These are phyloP conservation scores for Remorina albescens DNA, from an alignment of 2,797 vertebrate species.

Conservation along the genomic window DNA sequence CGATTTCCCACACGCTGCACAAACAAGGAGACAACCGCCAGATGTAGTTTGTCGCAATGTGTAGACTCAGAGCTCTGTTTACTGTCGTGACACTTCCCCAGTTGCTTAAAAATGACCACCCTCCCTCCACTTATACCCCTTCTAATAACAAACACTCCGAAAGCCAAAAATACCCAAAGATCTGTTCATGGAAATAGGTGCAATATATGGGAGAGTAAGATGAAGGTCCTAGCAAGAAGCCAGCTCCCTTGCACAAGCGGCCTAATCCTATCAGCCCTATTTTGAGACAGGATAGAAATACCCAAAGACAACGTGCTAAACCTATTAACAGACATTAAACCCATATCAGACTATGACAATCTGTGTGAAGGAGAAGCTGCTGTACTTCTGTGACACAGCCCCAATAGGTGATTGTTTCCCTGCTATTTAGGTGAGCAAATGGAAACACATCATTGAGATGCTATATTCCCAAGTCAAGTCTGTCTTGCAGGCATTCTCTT, in stretches of 20 bases:
- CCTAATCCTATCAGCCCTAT: constrained; percentile 83
- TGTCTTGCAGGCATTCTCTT: constrained; percentile 2
- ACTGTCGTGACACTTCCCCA: constrained; percentile 41
- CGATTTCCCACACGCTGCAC: background rate
- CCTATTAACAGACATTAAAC: constrained; percentile 74
- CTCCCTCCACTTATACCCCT: constrained; percentile 37
- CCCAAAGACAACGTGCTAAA: constrained; percentile 63
- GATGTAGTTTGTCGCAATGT: constrained; percentile 14
- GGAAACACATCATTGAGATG: background rate
- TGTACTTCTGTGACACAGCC: constrained; percentile 18
- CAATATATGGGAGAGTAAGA: constrained; percentile 17
- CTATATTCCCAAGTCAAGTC: background rate
- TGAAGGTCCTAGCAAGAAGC: constrained; percentile 47
- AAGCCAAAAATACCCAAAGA: constrained; percentile 46
- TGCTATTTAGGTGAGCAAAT: constrained; percentile 7
- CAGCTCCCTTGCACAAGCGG: constrained; percentile 68
- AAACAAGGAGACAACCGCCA: constrained; percentile 17
- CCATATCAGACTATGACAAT: constrained; percentile 45
- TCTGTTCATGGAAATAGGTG: constrained; percentile 53
- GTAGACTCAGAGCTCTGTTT: constrained; percentile 3
- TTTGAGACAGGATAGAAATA: constrained; percentile 78
- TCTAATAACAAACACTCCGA: constrained; percentile 47
- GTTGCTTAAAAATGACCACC: constrained; percentile 45
- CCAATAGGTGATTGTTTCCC: constrained; percentile 9
- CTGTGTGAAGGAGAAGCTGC: constrained; percentile 26